Evolutionary conservation across 1,140 invertebrate species (phyloP).

Genomic region (Agrypnia vestita): DNA sequence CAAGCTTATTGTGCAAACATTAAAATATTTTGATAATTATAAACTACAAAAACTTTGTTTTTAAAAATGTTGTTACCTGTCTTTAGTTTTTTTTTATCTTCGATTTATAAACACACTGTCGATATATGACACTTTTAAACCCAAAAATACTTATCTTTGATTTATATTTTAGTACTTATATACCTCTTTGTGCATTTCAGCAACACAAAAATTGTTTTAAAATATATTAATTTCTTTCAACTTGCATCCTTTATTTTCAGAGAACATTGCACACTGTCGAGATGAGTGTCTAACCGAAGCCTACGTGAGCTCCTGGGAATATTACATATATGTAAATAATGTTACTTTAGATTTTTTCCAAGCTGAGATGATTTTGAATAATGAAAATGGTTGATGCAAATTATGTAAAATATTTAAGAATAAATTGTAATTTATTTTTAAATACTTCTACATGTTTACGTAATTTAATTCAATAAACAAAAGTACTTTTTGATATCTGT

Average conservation of each 20-base stretch:
- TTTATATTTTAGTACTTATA: not conserved
- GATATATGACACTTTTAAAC: not conserved
- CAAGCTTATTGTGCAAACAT: too few relatives aligned
- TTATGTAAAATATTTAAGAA: too few relatives aligned
- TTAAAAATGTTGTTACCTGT: too few relatives aligned
- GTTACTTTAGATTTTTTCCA: constrained; percentile 2
- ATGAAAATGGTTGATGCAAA: too few relatives aligned
- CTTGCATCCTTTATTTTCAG: constrained; percentile 63
- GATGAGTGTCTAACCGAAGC: constrained; percentile 67
- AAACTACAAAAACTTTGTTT: too few relatives aligned
- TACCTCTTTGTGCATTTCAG: not conserved
- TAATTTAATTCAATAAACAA: too few relatives aligned
- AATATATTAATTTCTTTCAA: too few relatives aligned
- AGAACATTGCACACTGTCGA: constrained; percentile 69
- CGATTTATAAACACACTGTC: not conserved
- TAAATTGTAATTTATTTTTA: too few relatives aligned
- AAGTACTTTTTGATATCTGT: too few relatives aligned
- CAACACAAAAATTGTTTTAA: constrained; percentile 10
- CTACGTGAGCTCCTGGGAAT: constrained; percentile 67
- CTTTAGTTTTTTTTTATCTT: too few relatives aligned
- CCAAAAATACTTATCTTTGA: not conserved
- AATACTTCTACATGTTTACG: too few relatives aligned
- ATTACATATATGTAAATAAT: constrained; percentile 64
- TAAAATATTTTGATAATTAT: too few relatives aligned
- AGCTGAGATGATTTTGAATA: not conserved